Evolutionary conservation across 2,888 invertebrate species (phyloP), one percentile per base, ranked within the genome.

Genomic region (Bombylius discolor): DNA sequence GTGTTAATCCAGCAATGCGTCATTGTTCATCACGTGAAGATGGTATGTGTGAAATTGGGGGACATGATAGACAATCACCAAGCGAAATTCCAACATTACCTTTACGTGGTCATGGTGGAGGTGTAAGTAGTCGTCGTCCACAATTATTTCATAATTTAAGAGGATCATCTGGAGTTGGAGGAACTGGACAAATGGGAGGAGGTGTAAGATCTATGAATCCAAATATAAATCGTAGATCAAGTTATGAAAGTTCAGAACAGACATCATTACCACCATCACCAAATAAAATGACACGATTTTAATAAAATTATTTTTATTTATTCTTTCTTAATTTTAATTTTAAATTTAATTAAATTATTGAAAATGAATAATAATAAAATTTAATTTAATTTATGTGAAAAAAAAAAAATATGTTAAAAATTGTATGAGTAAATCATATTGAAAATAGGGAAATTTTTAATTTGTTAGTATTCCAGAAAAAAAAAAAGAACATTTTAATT

Each of bases 1-100:
- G 79, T 63, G 78, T 79, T 1, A 80, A 80, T 66, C 75, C 79
- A 52, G 77, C 79, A 53, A 73, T 74, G 74, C 68, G 74, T 2
- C 68, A 71, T 56, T 71, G 70, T 45, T 66, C 72, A 5, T 70
- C 73, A 52, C 70, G 72, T 34, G 71, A 72, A 47, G 62, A 64
- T 52, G 63, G 62, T 14, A 61, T 64, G 62, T 61, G 62, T 51
- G 61, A 63, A 49, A 62, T 69, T 12, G 60, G 57, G 36, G 44
- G 39, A 13, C 5, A 5, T 34, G 46, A 47, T 11, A 50, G 52
- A 39, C 72, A 71, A 55, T 71, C 73, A 8, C 72, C 72, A n/a
- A 73, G 71, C 56, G 74, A 74, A 64, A 72, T 73, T 49, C 74
- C 74, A 44, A 74, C 74, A 5, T 61, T 75, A 55, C 75, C 74